Conservation (phyloP, 2,888 invertebrate species). For the Tetrapedia diversipes region DNA sequence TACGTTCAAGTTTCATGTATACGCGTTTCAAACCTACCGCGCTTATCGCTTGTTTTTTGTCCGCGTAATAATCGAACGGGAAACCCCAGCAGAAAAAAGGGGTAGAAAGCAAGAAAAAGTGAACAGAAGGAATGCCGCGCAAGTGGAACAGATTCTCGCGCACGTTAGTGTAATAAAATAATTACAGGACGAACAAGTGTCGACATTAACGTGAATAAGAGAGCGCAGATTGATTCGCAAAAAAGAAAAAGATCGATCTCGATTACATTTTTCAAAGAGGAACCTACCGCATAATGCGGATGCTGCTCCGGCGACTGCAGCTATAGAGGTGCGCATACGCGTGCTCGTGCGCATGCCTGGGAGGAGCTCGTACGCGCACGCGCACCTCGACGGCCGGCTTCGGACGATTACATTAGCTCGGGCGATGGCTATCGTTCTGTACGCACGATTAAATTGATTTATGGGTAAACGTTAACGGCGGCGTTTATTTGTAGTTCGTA, state of each 20-base stretch:
- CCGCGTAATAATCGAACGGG: conserved; percentile 16
- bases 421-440: conserved; percentile 68
- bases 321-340: no score
- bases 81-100: neutral
- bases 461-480: conserved; percentile 71
- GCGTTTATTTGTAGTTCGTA: conserved; percentile 67
- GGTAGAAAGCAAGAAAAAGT: neutral
- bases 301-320: neutral
- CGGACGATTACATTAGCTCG: conserved; percentile 72
- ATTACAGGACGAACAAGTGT: conserved; percentile 14
- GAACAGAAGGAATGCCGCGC: neutral
- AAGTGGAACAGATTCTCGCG: conserved; percentile 4
- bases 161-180: conserved; percentile 36
- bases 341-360: neutral
- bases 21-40: conserved; percentile 2
- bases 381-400: conserved; percentile 20
- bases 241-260: conserved; percentile 9
- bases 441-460: conserved; percentile 78
- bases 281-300: neutral
- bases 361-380: neutral
- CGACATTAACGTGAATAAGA: conserved; percentile 7
- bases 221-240: neutral
- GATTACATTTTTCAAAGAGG: neutral
- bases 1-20: conserved; percentile 26
- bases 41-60: conserved; percentile 40